Percentiles rank a stretch among this genome's conserved stretches.
Conservation (phyloP, 2,888 invertebrate genomes). For the Melikaiella ostensackeni region DNA sequence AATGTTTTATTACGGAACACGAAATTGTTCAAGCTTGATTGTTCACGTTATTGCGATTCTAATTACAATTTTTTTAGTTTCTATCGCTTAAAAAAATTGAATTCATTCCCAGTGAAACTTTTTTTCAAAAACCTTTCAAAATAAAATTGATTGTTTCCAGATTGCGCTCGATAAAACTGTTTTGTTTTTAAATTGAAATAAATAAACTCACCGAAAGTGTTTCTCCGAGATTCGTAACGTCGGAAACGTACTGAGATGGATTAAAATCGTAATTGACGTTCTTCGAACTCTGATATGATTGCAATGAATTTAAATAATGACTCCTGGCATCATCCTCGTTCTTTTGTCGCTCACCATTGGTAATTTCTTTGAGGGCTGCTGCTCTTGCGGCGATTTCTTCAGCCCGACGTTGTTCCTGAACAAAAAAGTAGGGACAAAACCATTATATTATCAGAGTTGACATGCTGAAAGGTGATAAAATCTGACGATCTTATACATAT, state of each 20-base stretch:
- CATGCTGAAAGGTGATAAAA: slow-evolving; percentile 14
- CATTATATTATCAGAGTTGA: slow-evolving; percentile 30
- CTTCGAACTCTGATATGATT: slow-evolving; percentile 61
- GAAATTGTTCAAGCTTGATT: too few relatives aligned
- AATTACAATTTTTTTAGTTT: too few relatives aligned
- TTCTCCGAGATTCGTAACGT: slow-evolving; percentile 62
- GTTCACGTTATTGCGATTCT: too few relatives aligned
- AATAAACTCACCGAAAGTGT: slow-evolving; percentile 65
- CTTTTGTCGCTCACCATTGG: slow-evolving; percentile 72
- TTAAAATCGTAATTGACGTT: slow-evolving; percentile 59
- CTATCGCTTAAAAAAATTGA: too few relatives aligned
- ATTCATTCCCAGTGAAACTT: too few relatives aligned
- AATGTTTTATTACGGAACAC: too few relatives aligned
- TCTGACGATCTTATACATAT: slow-evolving; percentile 7
- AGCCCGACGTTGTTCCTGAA: slow-evolving; percentile 84
- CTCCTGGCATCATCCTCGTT: slow-evolving; percentile 50
- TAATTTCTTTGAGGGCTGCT: slow-evolving; percentile 82
- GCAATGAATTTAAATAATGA: slow-evolving; percentile 59
- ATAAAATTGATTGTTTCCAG: background rate
- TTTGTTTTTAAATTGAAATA: background rate
- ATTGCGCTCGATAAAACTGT: too few relatives aligned
- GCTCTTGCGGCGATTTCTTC: slow-evolving; percentile 85
- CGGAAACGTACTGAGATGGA: slow-evolving; percentile 62
- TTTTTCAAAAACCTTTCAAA: too few relatives aligned
- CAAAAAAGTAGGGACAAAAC: background rate